phyloP scores from a whole-genome alignment of 2,888 invertebrate species.

The Labia minor region DNA sequence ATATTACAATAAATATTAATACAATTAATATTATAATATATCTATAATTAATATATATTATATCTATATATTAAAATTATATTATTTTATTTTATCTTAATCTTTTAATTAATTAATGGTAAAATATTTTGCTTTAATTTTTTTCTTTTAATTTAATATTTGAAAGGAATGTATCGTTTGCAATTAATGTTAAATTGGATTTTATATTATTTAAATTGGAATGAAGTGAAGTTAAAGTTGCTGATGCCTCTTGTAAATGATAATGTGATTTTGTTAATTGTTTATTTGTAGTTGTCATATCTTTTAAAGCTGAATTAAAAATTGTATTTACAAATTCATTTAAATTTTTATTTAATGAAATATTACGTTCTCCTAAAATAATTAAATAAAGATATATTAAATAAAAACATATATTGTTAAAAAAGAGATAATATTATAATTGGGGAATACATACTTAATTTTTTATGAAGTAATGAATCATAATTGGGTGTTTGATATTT shows the following conservation, averaged over 20 bases:
- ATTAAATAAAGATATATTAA: too few species aligned
- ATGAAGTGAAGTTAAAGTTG: constrained; percentile 23
- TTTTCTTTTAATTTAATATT: constrained; percentile 18
- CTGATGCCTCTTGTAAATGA: constrained; percentile 25
- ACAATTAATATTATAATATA: too few species aligned
- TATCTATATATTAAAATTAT: too few species aligned
- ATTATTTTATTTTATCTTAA: too few species aligned
- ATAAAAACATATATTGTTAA: too few species aligned
- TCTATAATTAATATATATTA: too few species aligned
- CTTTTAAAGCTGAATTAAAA: constrained; percentile 20
- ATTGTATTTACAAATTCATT: constrained; percentile 22
- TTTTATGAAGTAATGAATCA: constrained; percentile 26
- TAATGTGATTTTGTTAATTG: constrained; percentile 26
- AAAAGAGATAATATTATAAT: neutral
- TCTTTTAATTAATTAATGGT: too few species aligned
- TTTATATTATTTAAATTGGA: constrained; percentile 21
- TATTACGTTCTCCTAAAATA: constrained; percentile 26
- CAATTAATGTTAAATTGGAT: constrained; percentile 21
- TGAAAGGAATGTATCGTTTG: constrained; percentile 24
- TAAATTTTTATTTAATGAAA: constrained; percentile 24
- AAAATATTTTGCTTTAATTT: too few species aligned
- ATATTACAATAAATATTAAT: too few species aligned
- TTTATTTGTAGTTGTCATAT: constrained; percentile 25
- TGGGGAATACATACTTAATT: constrained; percentile 25
- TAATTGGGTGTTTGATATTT: constrained; percentile 23